phyloP scores from a whole-genome alignment of 2,888 invertebrate species.

The Plagodis dolabraria region DNA sequence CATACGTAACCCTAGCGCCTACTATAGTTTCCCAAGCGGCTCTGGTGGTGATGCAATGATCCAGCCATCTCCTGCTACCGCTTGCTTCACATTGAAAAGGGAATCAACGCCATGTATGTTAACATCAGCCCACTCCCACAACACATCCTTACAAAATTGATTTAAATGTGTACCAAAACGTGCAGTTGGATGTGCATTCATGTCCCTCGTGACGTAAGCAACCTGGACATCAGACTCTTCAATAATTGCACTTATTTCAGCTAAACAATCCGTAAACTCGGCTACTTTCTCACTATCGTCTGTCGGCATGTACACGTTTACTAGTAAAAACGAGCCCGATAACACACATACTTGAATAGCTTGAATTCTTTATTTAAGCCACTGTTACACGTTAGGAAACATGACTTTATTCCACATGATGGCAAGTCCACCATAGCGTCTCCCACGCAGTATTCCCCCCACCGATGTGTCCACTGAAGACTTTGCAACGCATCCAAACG shows the following conservation, averaged over 20 bases:
- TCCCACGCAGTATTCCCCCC: no score
- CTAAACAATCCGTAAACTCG: conserved; percentile 3
- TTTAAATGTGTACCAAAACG: conserved; percentile 2
- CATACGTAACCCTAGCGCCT: not conserved
- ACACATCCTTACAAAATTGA: conserved; percentile 6
- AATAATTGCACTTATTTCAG: conserved; percentile 10
- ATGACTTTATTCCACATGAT: no score
- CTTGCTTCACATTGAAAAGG: not conserved
- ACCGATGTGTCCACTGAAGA: no score
- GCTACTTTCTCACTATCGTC: not conserved
- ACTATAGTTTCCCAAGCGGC: conserved; percentile 1
- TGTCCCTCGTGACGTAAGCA: no score
- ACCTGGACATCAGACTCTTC: conserved; percentile 6
- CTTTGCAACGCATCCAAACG: no score
- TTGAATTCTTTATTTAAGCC: no score
- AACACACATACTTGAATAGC: no score
- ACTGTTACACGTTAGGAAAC: no score
- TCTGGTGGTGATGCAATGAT: conserved; percentile 4
- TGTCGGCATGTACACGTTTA: not conserved
- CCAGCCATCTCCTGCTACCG: conserved; percentile 11
- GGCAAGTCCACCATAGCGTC: no score
- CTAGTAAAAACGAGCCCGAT: no score
- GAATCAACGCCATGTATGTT: not conserved
- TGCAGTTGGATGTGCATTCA: conserved; percentile 1
- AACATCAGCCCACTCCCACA: no score